Conservation (phyloP, 2,113 vertebrate genomes). For the Cisticola juncidis region DNA sequence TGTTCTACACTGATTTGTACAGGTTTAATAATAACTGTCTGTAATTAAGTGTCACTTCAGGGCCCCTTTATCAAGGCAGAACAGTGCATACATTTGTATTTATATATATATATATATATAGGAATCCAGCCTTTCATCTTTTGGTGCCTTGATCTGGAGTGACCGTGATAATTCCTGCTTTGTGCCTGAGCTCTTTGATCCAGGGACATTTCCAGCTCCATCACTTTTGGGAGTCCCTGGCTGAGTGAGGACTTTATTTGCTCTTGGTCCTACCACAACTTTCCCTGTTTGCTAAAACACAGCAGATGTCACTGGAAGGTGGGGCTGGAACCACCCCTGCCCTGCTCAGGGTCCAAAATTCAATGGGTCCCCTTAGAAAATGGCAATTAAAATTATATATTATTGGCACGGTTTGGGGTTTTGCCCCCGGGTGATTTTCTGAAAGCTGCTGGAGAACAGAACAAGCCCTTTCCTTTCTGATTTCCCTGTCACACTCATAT, state of each 20-base stretch:
- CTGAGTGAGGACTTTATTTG: conserved; percentile 46
- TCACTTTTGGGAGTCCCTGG: neutral
- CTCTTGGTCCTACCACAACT: neutral
- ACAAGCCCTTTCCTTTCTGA: neutral
- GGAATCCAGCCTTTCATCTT: conserved; percentile 19
- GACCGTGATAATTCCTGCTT: neutral
- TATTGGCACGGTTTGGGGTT: neutral
- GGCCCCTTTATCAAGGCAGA: neutral
- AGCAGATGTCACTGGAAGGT: neutral
- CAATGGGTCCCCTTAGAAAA: conserved; percentile 21
- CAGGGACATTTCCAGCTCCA: neutral
- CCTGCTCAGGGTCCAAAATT: neutral
- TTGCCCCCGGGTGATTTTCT: conserved; percentile 3
- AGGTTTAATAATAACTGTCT: neutral
- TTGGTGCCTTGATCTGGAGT: neutral
- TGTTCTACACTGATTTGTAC: neutral
- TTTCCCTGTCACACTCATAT: neutral
- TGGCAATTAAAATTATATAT: neutral
- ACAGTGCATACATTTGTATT: neutral
- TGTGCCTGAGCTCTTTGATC: conserved; percentile 48
- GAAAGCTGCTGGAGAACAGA: neutral
- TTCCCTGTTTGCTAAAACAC: neutral
- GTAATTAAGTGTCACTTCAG: neutral
- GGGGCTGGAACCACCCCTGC: neutral
- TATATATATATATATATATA: neutral